Evolutionary conservation across 2,797 vertebrate genomes (phyloP), one percentile per base, ranked within the genome.

Genomic region (Philypnodon macrostomus): DNA sequence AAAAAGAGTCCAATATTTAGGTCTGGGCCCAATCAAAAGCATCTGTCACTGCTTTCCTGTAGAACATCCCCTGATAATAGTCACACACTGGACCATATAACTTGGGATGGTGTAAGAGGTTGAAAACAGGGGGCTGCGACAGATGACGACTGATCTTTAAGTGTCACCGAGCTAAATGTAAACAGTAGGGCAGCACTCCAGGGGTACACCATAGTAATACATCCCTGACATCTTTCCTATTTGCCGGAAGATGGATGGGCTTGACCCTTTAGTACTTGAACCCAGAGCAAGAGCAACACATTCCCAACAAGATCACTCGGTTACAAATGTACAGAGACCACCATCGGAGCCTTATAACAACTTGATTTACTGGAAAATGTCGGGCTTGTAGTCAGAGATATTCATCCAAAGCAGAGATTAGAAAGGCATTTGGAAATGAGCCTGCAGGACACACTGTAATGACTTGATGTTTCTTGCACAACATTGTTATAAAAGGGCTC

Each of bases 381-480:
- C 26, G 39, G 18, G 19, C 21, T 52, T 51, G 46, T 41, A 30
- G 44, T 23, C 17, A n/a, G 35, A 67, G 58, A 54, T 45, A 11
- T 41, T 34, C 15, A 31, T 59, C 71, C 38, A 67, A 63, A 47
- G 29, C 4, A 21, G 34, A 27, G 35, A 63, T 37, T 49, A 34
- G 58, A 73, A 67, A 64, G 72, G 53, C 47, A 41, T 50, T 70
- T 71, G 73, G 67, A 56, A 18, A 58, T 61, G 16, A 56, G 59
- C 64, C 59, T 47, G 39, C 5, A 6, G 53, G 61, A 59, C 15
- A 30, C 15, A 17, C 53, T 40, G 37, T 31, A 34, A 8, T 70
- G 67, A 76, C 71, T 77, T 76, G 40, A 62, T 71, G 50, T 75
- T 70, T 36, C 63, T 85, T 77, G 67, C 70, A 47, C 67, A 70